These are phyloP conservation scores for Dunckerocampus dactyliophorus DNA, from an alignment of 2,113 vertebrate species.

Conservation along the genomic window DNA sequence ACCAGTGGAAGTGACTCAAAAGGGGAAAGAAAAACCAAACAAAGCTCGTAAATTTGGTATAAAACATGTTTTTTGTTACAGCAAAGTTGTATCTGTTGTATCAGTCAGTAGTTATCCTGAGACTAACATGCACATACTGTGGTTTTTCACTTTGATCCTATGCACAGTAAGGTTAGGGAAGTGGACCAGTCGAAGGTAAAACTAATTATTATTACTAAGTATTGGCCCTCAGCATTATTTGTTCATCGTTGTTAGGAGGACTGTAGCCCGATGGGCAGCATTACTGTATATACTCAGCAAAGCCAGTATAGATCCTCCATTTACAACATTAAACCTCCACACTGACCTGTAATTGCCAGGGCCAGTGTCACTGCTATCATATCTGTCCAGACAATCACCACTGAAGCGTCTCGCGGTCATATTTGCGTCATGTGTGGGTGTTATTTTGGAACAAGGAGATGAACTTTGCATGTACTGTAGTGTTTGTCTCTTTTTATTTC, in stretches of 20 bases:
- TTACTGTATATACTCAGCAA: no score
- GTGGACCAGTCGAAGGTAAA: constrained; percentile 40
- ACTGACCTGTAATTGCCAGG: not conserved
- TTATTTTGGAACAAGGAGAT: constrained; percentile 18
- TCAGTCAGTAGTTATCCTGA: constrained; percentile 28
- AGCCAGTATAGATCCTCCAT: no score
- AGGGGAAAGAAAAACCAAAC: not conserved
- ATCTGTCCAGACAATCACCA: not conserved
- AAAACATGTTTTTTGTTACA: not conserved
- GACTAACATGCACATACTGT: constrained; percentile 3
- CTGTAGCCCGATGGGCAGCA: no score
- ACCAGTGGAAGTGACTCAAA: not conserved
- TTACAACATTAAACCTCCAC: no score
- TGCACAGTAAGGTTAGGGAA: constrained; percentile 30
- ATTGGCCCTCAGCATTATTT: constrained; percentile 6
- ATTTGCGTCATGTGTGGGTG: constrained; percentile 30
- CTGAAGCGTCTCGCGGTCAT: constrained; percentile 14
- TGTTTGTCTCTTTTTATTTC: constrained; percentile 24
- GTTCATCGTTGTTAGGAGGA: not conserved
- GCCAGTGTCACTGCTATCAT: not conserved
- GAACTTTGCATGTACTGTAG: constrained; percentile 24
- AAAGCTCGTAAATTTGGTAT: no score
- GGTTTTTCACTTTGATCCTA: constrained; percentile 23
- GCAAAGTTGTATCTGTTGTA: not conserved
- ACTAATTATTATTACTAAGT: constrained; percentile 64